These are phyloP conservation scores for Hydriomena furcata DNA, from an alignment of 2,888 invertebrate genomes.

Conservation along the genomic window DNA sequence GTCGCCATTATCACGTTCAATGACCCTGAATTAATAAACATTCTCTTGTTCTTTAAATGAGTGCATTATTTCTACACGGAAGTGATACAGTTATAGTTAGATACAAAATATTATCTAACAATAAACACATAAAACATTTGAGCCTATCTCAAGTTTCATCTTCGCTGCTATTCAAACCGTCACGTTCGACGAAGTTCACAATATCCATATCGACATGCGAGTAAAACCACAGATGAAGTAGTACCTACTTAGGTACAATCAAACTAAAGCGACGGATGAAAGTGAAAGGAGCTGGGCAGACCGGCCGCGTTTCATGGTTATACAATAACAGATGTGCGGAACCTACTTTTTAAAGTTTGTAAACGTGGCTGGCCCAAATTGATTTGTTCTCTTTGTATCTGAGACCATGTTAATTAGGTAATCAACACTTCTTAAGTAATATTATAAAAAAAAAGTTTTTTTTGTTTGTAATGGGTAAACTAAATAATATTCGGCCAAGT, in stretches of 20 bases:
- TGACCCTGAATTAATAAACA: too few species aligned
- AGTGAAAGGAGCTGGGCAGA: constrained; percentile 54
- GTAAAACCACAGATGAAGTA: not conserved
- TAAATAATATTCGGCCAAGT: too few species aligned
- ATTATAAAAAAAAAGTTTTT: too few species aligned
- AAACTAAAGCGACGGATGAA: constrained; percentile 30
- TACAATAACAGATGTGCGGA: constrained; percentile 37
- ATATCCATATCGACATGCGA: not conserved
- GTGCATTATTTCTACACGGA: too few species aligned
- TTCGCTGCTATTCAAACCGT: not conserved
- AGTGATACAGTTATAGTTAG: too few species aligned
- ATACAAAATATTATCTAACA: too few species aligned
- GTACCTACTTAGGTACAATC: not conserved
- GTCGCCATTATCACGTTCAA: too few species aligned
- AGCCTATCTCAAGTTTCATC: not conserved
- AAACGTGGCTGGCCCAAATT: constrained; percentile 1
- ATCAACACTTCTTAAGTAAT: too few species aligned
- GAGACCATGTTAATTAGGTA: too few species aligned
- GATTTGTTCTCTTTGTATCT: not conserved
- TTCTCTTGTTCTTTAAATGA: too few species aligned
- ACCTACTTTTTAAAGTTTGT: constrained; percentile 10
- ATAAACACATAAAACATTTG: not conserved
- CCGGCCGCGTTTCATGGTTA: constrained; percentile 40
- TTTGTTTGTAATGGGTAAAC: too few species aligned
- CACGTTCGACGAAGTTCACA: constrained; percentile 1